Base-by-base conservation (phyloP, 1,140 invertebrate species). In the Cecropterus lyciades region DNA sequence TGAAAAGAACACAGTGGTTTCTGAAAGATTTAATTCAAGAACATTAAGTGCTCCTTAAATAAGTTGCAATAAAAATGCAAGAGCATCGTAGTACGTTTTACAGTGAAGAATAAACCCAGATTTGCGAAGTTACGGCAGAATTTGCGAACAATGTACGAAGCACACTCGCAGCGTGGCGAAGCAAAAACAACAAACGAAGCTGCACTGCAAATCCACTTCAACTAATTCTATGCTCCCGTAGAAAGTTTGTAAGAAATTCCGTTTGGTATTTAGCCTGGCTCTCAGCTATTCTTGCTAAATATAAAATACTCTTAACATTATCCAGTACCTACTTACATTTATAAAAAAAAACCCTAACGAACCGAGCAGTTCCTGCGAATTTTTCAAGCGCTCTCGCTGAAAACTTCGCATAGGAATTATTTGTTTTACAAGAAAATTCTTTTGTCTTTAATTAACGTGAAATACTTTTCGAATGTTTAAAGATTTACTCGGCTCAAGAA, bases 211-310 rank as follows among this genome's bases (percentile, higher is more conserved):
- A 66, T 62, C 63, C 72, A 66, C 72, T 70, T 63, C 42, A 68
- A 71, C 68, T 70, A 75, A 72, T 65, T 72, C 65, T 52, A 43
- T 59, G 65, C 65, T 65, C 51, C 37, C 53, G 67, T 65, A 56
- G 43, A 52, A 68, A 72, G 56, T 68, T 70, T 68, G 53, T 59
- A 76, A 72, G 70, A 76, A 76, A 76, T 72, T 53, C 49, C 43
- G 49, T 73, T 70, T 53, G 62, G 72, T 64, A 70, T 73, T 70
- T 70, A 67, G 59, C 48, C 37, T 56, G 48, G 59, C 64, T 60
- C 64, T 40, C 43, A 64, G 55, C 65, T 63, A 52, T 63, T 63
- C 60, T 65, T 65, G 63, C 63, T 65, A 55, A 48, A 46, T 56
- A 56, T 65, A 55, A 65, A 65, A 65, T 55, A 65, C 49, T 53